phyloP scores from a whole-genome alignment of 2,888 invertebrate species.

The Dryobota labecula region DNA sequence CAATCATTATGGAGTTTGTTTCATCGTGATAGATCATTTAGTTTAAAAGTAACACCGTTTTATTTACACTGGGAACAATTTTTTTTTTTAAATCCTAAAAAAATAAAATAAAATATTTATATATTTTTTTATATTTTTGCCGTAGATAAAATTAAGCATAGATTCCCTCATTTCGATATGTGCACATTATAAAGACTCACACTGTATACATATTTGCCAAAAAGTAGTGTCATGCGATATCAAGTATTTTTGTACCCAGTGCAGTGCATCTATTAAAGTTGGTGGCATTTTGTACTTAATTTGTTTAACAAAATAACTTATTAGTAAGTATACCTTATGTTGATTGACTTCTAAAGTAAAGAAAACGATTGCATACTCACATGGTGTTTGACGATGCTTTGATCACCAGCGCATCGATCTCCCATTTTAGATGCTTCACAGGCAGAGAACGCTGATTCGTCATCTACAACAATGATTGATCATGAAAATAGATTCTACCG shows the following conservation, averaged over 20 bases:
- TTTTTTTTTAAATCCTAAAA: too few relatives aligned
- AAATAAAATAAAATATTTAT: too few relatives aligned
- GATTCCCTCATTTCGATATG: too few relatives aligned
- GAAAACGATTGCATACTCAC: slow-evolving; percentile 67
- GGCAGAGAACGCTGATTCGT: slow-evolving; percentile 84
- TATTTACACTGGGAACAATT: too few relatives aligned
- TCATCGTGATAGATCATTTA: too few relatives aligned
- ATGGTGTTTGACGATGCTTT: slow-evolving; percentile 77
- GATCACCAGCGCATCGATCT: slow-evolving; percentile 78
- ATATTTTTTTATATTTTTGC: too few relatives aligned
- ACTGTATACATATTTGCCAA: background rate
- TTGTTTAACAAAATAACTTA: background rate
- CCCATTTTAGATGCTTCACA: slow-evolving; percentile 78
- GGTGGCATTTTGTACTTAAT: background rate
- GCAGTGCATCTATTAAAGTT: background rate
- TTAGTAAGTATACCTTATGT: background rate
- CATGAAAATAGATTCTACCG: slow-evolving; percentile 11
- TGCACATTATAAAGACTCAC: too few relatives aligned
- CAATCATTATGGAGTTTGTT: too few relatives aligned
- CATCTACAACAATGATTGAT: slow-evolving; percentile 73
- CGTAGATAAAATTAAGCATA: too few relatives aligned
- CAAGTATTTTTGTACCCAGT: background rate
- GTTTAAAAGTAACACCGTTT: too few relatives aligned
- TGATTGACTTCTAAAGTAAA: background rate
- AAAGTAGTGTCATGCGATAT: background rate